Base-by-base conservation (phyloP, 1,140 invertebrate species). In the Xylocopa sonorina region DNA sequence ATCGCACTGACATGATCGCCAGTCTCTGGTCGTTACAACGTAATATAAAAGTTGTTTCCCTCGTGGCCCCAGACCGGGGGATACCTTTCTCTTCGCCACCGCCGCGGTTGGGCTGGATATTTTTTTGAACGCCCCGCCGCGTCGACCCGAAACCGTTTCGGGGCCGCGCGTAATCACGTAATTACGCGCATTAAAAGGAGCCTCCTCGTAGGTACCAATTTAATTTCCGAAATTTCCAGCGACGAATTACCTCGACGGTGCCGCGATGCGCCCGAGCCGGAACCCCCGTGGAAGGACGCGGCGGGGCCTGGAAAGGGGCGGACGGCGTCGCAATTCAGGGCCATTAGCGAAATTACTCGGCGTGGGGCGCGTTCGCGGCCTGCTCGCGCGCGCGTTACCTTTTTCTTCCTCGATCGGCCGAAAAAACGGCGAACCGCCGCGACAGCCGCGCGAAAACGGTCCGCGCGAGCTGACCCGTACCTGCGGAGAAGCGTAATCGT, bases 151-250 rank as follows among this genome's bases (percentile, higher is more conserved):
- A 88, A 81, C 86, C 87, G 81, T 84, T 89, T 84, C 84, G 84
- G 67, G 89, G 89, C 89, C 87, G 82, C 83, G 84, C 84, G 88
- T 90, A 90, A 91, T 91, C 89, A 88, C 85, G 85, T 90, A 85
- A 90, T 91, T 88, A 84, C 80, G 83, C 86, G 72, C 69, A 78
- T 83, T 53, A 80, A 66, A 71, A 55, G 71, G 78, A 86, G 76
- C 82, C 81, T 79, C 51, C 66, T 86, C 87, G 88, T 88, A 89
- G 89, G 87, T 84, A 89, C 82, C 87, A 89, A 90, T 91, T 91
- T 91, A 90, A 91, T 92, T 92, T 89, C 89, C 88, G n/a, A 81
- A 92, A 92, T 90, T 90, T 90, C 85, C 82, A 88, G 69, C 88
- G 73, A 84, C 84, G 87, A 88, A 90, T 91, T 91, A 91, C 83